These are phyloP conservation scores for Antechinus flavipes DNA, from an alignment of 2,113 vertebrate species.

Conservation along the genomic window DNA sequence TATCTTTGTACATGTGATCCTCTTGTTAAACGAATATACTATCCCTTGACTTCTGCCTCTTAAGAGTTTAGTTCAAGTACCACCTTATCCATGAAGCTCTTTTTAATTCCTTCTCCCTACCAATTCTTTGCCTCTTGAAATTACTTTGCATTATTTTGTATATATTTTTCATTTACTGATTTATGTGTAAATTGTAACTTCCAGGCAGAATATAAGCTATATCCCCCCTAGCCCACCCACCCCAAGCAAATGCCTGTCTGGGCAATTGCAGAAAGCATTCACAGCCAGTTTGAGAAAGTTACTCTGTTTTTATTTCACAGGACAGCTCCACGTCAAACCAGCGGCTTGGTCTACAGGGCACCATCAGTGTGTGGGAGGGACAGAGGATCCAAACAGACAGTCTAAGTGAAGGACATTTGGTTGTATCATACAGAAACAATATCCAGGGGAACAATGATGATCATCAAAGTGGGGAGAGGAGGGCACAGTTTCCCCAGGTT, in stretches of 20 bases:
- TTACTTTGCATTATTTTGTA: not conserved
- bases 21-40: not conserved
- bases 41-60: not conserved
- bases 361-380: conserved; percentile 88
- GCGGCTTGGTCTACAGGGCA: conserved; percentile 89
- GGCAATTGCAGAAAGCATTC: conserved; percentile 69
- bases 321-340: conserved; percentile 91
- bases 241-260: not conserved
- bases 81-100: not conserved
- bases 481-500: conserved; percentile 67
- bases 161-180: not conserved
- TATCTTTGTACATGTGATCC: not conserved
- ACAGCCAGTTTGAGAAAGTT: conserved; percentile 81
- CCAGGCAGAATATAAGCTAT: not conserved
- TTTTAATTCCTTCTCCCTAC: not conserved
- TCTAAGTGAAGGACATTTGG: conserved; percentile 89
- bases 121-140: not conserved
- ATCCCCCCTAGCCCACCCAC: not conserved
- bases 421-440: conserved; percentile 86
- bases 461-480: conserved; percentile 76
- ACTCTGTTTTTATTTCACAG: conserved; percentile 87
- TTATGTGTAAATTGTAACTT: not conserved
- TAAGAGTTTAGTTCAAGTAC: too few species aligned
- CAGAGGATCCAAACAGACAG: conserved; percentile 91
- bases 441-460: conserved; percentile 81